Evolutionary conservation across 2,113 vertebrate species (phyloP).

Genomic region (Kryptolebias marmoratus): DNA sequence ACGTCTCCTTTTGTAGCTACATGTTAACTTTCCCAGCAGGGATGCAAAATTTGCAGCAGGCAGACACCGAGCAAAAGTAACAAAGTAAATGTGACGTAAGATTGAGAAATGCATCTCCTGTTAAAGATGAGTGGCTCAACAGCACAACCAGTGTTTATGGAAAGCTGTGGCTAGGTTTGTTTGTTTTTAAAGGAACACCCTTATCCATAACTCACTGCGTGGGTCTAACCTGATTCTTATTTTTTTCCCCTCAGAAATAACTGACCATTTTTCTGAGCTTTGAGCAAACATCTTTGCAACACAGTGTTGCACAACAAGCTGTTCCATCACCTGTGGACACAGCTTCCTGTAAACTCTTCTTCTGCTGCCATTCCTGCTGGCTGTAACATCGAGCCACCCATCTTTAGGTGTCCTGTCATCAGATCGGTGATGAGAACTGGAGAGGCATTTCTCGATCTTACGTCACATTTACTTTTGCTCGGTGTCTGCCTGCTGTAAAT

Average conservation of each 20-base stretch:
- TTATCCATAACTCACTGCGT: neutral
- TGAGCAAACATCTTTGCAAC: neutral
- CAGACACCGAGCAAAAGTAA: neutral
- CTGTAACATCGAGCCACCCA: constrained; percentile 11
- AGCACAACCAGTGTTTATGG: constrained; percentile 2
- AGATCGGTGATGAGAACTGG: too few relatives aligned
- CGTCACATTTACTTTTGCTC: neutral
- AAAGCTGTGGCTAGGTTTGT: constrained; percentile 47
- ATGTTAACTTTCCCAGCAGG: neutral
- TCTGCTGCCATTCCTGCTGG: neutral
- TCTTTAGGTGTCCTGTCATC: too few relatives aligned
- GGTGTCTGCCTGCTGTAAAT: neutral
- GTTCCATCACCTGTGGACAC: too few relatives aligned
- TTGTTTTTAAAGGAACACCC: constrained; percentile 48
- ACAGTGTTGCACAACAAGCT: neutral
- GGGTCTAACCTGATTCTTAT: constrained; percentile 5
- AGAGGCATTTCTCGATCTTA: neutral
- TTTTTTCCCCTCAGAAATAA: constrained; percentile 21
- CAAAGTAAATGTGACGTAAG: constrained; percentile 6
- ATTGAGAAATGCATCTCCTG: neutral
- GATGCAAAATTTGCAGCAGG: neutral
- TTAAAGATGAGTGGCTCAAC: constrained; percentile 4
- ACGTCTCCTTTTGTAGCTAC: neutral
- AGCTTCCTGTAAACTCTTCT: too few relatives aligned
- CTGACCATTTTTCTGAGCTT: constrained; percentile 1